Base-by-base conservation (phyloP, 2,888 invertebrate species). In the Lasioglossum oenotherae region DNA sequence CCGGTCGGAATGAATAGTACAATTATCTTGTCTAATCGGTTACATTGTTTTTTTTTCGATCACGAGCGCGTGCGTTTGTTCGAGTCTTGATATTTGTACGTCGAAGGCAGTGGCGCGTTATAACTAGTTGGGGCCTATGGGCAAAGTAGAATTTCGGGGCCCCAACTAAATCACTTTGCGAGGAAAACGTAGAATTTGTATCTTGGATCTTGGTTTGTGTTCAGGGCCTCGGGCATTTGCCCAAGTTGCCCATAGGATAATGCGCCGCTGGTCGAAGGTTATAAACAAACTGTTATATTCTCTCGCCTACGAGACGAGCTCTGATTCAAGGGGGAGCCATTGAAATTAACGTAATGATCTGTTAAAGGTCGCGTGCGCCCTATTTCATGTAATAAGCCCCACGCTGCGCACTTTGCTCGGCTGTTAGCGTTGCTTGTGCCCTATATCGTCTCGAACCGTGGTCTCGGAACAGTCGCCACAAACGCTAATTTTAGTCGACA, bases 311-410 rank as follows among this genome's bases (percentile, higher is more conserved):
- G 12, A 57, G n/a, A 57, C n/a, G 41, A 23, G 71, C 71, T n/a
- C n/a, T 23, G 31, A 64, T 64, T 64, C 64, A 19, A 6, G 4
- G 16, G 64, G 6, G 31, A 31, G 64, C 64, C 23, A 69, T 38
- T 38, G n/a, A 69, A 69, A 64, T 64, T 64, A 64, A 64, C 31
- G 16, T 64, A 31, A 64, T 16, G 64, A 64, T 16, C 64, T 31
- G 27, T 64, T 64, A 31, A 64, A 64, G 64, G 64, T 64, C 64
- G 64, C 64, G 64, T 64, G 64, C 64, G 64, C 64, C 64, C 64
- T 31, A 64, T 64, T 64, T 64, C 64, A 27, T 16, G 31, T 31
- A 64, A 64, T 64, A 64, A 64, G 64, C 64, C 27, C 16, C 64
- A 64, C 64, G 31, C 64, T 64, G 64, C 31, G 64, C 64, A 19